These are phyloP conservation scores for Elymnias hypermnestra DNA, from an alignment of 1,140 invertebrate genomes.

Conservation along the genomic window DNA sequence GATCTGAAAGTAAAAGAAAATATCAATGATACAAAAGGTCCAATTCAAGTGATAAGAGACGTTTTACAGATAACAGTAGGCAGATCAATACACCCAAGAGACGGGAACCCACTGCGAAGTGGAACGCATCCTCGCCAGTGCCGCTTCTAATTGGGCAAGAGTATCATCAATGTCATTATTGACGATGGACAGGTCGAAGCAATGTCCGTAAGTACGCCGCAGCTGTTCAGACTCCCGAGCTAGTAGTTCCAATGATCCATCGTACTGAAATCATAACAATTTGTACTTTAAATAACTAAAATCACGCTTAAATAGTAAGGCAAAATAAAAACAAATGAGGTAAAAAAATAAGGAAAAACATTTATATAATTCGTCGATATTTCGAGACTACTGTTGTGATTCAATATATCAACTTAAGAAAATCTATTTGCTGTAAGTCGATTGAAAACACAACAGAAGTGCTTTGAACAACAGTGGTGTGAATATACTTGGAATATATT, in stretches of 20 bases:
- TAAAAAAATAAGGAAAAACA: too few species aligned
- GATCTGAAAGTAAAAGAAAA: background rate
- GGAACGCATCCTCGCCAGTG: conserved; percentile 92
- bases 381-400: too few species aligned
- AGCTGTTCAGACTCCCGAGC: conserved; percentile 97
- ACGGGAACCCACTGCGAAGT: conserved; percentile 97
- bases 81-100: conserved; percentile 93
- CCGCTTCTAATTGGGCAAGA: conserved; percentile 92
- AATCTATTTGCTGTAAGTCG: too few species aligned
- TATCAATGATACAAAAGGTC: background rate
- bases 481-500: too few species aligned
- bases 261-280: conserved; percentile 83
- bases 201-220: conserved; percentile 96
- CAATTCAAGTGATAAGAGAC: background rate
- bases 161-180: conserved; percentile 99
- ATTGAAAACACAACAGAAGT: too few species aligned
- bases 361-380: too few species aligned
- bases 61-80: conserved; percentile 25
- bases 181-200: conserved; percentile 98
- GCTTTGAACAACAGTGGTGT: too few species aligned
- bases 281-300: background rate
- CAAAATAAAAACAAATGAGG: too few species aligned
- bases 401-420: too few species aligned
- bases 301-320: background rate
- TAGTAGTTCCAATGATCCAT: conserved; percentile 96